Evolutionary conservation across 1,140 invertebrate genomes (phyloP).

Genomic region (Drosophila erecta): DNA sequence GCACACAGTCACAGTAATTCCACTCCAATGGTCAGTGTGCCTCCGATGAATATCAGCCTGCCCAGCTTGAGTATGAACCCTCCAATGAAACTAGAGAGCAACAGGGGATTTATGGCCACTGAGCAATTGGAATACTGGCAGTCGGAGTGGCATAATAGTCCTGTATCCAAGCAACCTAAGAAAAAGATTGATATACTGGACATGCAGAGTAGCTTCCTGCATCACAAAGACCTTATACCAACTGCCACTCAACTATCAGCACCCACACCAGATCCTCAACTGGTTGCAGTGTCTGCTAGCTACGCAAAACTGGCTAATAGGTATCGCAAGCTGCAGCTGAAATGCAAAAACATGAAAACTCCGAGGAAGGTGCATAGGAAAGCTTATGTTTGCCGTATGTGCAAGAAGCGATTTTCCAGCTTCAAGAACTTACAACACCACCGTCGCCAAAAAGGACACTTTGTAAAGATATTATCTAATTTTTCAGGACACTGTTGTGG

Average conservation of each 20-base stretch:
- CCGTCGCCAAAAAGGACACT: conserved; percentile 39
- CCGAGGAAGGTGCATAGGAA: neutral
- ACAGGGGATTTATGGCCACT: conserved; percentile 10
- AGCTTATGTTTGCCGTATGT: conserved; percentile 35
- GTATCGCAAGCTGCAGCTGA: conserved; percentile 51
- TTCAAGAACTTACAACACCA: conserved; percentile 47
- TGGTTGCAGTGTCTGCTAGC: conserved; percentile 14
- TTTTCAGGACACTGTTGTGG: conserved; percentile 60
- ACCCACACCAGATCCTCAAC: conserved; percentile 6
- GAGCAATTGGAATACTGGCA: conserved; percentile 54
- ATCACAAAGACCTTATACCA: conserved; percentile 57
- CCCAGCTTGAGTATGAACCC: conserved; percentile 20
- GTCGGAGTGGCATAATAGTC: conserved; percentile 53
- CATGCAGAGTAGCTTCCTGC: conserved; percentile 76
- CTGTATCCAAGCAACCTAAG: conserved; percentile 30
- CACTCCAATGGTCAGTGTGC: conserved; percentile 68
- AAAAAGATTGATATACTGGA: conserved; percentile 74
- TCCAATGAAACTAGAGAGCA: conserved; percentile 48
- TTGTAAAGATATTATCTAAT: conserved; percentile 18
- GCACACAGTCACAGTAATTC: conserved; percentile 39
- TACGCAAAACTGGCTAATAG: conserved; percentile 59
- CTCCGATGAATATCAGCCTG: conserved; percentile 41
- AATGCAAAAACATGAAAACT: conserved; percentile 35
- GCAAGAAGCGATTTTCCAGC: conserved; percentile 34
- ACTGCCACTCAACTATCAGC: conserved; percentile 22